A percentile compares a stretch with the other conserved stretches of the same genome.
phyloP scores from a whole-genome alignment of 2,888 invertebrate species.

The Druceiella hillmani region DNA sequence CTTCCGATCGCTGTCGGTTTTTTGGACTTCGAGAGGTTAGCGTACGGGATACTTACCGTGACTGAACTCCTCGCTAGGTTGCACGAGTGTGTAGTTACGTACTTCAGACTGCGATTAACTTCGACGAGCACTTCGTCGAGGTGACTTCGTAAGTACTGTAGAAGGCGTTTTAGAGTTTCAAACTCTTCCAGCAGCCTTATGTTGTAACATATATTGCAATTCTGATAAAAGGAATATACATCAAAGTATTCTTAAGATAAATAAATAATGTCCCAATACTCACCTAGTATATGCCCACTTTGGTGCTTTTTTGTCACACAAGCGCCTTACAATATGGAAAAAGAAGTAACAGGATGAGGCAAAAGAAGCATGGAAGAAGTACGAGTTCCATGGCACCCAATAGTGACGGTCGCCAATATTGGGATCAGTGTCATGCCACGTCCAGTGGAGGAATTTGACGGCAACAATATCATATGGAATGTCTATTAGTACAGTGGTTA shows the following conservation, averaged over 20 bases:
- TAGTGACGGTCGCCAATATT: constrained; percentile 68
- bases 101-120: too few species aligned
- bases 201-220: too few species aligned
- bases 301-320: constrained; percentile 46
- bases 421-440: constrained; percentile 75
- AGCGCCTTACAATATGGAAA: constrained; percentile 54
- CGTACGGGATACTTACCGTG: too few species aligned
- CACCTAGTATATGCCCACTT: constrained; percentile 57
- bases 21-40: too few species aligned
- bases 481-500: constrained; percentile 67
- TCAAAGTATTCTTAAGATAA: constrained; percentile 3
- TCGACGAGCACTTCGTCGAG: neutral
- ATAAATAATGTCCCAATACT: constrained; percentile 21
- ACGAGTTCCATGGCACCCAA: constrained; percentile 81
- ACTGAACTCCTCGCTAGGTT: too few species aligned
- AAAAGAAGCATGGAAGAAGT: constrained; percentile 75
- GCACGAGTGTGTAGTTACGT: too few species aligned
- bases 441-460: constrained; percentile 76
- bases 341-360: constrained; percentile 66
- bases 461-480: constrained; percentile 75
- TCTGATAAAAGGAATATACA: too few species aligned
- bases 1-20: too few species aligned
- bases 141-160: neutral
- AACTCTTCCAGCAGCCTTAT: too few species aligned
- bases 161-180: too few species aligned